Percentiles rank a stretch among this genome's conserved stretches.
Conservation (phyloP, 1,140 invertebrate species). For the Popillia japonica region DNA sequence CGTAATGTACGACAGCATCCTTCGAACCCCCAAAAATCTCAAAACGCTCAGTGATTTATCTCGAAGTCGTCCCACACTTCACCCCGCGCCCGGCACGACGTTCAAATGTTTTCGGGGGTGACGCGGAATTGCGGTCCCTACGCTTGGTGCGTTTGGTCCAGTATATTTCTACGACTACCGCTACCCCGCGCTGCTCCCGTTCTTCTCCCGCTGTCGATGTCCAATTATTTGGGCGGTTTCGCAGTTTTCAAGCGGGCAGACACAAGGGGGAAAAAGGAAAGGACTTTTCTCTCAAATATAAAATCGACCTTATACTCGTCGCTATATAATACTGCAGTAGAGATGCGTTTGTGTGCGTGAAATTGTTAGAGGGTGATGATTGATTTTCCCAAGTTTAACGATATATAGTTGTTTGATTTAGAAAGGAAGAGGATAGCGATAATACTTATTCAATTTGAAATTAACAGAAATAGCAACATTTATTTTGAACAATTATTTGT, state of each 20-base stretch:
- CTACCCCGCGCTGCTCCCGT: neutral
- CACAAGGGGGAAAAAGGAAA: neutral
- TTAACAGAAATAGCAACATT: neutral
- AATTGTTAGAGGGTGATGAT: neutral
- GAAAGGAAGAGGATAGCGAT: neutral
- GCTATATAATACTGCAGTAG: neutral
- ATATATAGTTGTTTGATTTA: neutral
- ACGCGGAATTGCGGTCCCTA: neutral
- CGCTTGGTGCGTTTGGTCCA: neutral
- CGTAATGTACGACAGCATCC: conserved; percentile 20
- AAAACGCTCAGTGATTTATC: conserved; percentile 47
- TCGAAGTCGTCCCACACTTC: conserved; percentile 24
- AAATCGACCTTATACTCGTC: neutral
- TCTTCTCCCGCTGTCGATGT: neutral
- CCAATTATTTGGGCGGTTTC: conserved; percentile 35
- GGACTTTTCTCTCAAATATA: neutral
- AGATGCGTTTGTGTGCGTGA: neutral
- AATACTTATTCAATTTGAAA: neutral
- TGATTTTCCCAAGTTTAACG: neutral
- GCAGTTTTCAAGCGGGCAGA: neutral
- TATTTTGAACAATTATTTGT: too few relatives aligned
- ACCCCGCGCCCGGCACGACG: neutral
- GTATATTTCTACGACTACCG: neutral
- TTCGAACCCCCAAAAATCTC: conserved; percentile 41
- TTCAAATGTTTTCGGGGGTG: conserved; percentile 11